A percentile compares a stretch with the other conserved stretches of the same genome.
Conservation (phyloP, 1,140 invertebrate genomes). For the Spodoptera frugiperda region DNA sequence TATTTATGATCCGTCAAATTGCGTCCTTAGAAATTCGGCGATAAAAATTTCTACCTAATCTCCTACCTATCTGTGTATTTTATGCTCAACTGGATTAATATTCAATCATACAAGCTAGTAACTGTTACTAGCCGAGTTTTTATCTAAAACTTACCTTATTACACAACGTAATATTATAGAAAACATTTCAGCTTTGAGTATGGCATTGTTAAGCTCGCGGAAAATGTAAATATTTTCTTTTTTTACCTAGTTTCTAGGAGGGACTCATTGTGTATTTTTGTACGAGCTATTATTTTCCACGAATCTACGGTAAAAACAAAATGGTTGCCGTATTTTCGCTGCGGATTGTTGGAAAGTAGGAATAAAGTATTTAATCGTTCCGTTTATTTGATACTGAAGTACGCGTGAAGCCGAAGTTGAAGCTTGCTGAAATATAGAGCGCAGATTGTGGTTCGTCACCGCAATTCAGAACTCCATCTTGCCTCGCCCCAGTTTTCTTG, state of each 20-base stretch:
- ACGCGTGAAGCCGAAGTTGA: conserved; percentile 6
- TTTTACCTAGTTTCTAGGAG: conserved; percentile 9
- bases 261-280: conserved; percentile 13
- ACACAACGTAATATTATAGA: conserved; percentile 8
- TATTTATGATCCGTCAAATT: too few species aligned
- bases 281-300: conserved; percentile 16
- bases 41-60: too few species aligned
- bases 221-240: conserved; percentile 9
- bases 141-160: not conserved
- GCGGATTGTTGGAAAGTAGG: conserved; percentile 1
- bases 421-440: conserved; percentile 13
- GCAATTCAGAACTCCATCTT: conserved; percentile 41
- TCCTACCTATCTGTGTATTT: too few species aligned
- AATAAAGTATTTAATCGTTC: conserved; percentile 39
- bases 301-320: conserved; percentile 1
- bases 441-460: conserved; percentile 13
- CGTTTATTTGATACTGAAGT: conserved; percentile 1
- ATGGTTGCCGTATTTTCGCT: not conserved
- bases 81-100: too few species aligned
- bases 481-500: conserved; percentile 31
- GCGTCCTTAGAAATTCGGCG: too few species aligned
- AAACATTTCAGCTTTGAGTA: conserved; percentile 43
- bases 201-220: conserved; percentile 40
- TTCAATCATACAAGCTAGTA: too few species aligned
- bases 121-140: too few species aligned